Base-by-base conservation (phyloP, 1,140 invertebrate species). In the Drosophila ogumai region DNA sequence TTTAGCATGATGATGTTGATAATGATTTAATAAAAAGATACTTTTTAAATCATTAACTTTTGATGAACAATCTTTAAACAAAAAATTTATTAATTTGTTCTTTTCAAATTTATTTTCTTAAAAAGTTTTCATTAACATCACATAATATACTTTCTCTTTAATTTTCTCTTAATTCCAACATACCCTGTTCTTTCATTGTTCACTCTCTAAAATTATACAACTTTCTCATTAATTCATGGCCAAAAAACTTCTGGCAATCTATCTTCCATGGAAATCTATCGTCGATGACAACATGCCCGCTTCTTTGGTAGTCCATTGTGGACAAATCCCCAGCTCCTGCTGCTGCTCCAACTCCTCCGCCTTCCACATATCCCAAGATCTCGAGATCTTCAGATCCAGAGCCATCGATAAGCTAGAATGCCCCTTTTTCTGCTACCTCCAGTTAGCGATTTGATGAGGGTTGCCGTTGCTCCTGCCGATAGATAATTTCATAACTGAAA, bases 401-500 rank as follows among this genome's bases (percentile, higher is more conserved):
- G 67, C 47, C 56, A 67, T 43, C 47, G 84, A 87, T 87, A 88
- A 84, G 76, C 47, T 50, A 46, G 36, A 65, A 58, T 54, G 40
- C 59, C 41, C 55, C 47, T 58, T 64, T 79, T 67, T 75, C 56
- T 59, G 68, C 78, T 75, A 80, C 67, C 61, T 43, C 66, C 80
- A 69, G 72, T 82, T 82, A 88, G 75, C 50, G 65, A 36, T 57
- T 80, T 88, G 84, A 87, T 77, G 84, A 87, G 84, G 84, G 84
- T 88, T 71, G 43, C 22, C 47, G 36, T 50, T 60, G 61, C 61
- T 64, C 19, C 61, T 64, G 61, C 32, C 32, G 55, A 69, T 41
- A 71, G 81, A 82, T 67, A 80, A 77, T 71, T 77, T 61, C 32
- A 75, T 67, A 61, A 59, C 31, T 76, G 46, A 81, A 81, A 80